Percentiles rank a stretch among this genome's conserved stretches.
Evolutionary conservation across 2,797 vertebrate genomes (phyloP).

Genomic region (Cynopterus sphinx): DNA sequence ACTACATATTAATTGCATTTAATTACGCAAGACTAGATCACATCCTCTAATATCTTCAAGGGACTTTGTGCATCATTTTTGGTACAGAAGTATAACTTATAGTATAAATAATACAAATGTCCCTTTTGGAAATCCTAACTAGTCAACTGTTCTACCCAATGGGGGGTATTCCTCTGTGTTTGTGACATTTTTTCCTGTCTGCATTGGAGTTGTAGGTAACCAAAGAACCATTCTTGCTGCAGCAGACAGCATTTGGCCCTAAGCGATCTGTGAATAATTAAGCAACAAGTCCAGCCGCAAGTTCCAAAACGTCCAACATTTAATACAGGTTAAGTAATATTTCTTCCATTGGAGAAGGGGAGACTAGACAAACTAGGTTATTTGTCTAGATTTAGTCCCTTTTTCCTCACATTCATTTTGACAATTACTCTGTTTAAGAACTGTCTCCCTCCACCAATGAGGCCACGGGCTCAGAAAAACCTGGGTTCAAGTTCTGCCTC

Average conservation of each 20-base stretch:
- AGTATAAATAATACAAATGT: slow-evolving; percentile 75
- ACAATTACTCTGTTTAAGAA: background rate
- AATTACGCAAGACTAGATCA: slow-evolving; percentile 73
- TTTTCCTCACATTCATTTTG: background rate
- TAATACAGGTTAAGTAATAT: background rate
- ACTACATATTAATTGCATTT: slow-evolving; percentile 80
- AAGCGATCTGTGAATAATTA: slow-evolving; percentile 73
- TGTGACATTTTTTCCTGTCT: slow-evolving; percentile 59
- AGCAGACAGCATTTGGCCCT: slow-evolving; percentile 45
- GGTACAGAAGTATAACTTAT: slow-evolving; percentile 74
- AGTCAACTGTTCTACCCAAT: slow-evolving; percentile 54
- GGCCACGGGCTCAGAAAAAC: background rate
- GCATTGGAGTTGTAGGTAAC: slow-evolving; percentile 41
- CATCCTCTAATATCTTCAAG: slow-evolving; percentile 74
- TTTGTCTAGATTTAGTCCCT: background rate
- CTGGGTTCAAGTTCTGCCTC: background rate
- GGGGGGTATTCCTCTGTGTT: slow-evolving; percentile 46
- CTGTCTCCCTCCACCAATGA: background rate
- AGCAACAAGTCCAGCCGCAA: slow-evolving; percentile 50
- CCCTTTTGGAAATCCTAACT: slow-evolving; percentile 72
- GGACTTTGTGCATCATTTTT: slow-evolving; percentile 72
- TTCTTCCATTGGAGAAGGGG: background rate
- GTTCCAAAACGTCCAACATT: slow-evolving; percentile 35
- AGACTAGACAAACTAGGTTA: background rate
- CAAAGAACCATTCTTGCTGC: slow-evolving; percentile 50